Evolutionary conservation across 2,113 vertebrate species (phyloP), one percentile per base, ranked within the genome.

Genomic region (Dolichotis patagonum): DNA sequence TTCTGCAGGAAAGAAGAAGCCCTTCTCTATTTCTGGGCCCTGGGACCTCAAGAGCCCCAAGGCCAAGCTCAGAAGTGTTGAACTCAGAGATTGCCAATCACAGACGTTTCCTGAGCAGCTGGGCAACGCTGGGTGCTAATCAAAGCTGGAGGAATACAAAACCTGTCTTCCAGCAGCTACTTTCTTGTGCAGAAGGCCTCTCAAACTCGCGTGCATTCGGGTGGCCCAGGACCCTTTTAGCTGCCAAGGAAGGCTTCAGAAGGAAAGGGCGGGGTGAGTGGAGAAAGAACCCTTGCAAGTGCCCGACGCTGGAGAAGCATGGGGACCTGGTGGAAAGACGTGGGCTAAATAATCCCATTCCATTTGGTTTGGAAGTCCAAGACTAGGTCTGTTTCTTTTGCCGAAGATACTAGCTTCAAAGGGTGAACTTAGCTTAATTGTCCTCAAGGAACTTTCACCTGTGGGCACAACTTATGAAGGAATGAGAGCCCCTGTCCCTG

Each of bases 141-240:
- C 2, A 3, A 65, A 81, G 56, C 73, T 77, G 46, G 35, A 81
- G 30, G 24, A 24, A 16, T 28, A 58, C 8, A n/a, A 52, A 19
- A 26, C 0, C 32, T 5, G 6, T 69, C 32, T 24, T 32, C 65
- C 43, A 52, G 58, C 16, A 56, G 35, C 1, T 0, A 3, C 1
- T 12, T 14, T 41, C 7, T 24, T 7, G 38, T 16, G 41, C 49
- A 16, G 28, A 35, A 81, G 32, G 41, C 1, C 1, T 9, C 8
- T 1, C 2, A 4, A 9, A 17, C 4, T 43, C 2, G 1, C 35
- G 2, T 3, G 2, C 41, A 12, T 75, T 32, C 6, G 26, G 46
- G 22, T 49, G 60, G 16, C 22, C 63, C 9, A 30, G 20, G 71
- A 67, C 62, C 8, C 28, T 65, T n/a, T 7, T 26, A 22, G 71